Base-by-base conservation (phyloP, 2,888 invertebrate species). In the Leucoptera coffeella region DNA sequence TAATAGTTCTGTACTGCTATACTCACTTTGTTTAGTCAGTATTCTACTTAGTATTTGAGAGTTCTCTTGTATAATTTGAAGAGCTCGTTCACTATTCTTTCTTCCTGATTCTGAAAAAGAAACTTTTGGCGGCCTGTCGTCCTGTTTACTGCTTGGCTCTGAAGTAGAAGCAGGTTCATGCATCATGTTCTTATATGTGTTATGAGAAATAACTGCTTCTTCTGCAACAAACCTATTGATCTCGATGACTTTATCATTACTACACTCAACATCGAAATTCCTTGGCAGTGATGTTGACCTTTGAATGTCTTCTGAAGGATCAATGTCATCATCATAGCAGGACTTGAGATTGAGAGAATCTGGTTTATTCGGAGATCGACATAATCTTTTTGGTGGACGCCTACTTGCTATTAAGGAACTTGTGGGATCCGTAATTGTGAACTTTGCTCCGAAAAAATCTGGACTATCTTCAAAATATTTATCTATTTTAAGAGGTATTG, bases 31-130 rank as follows among this genome's bases (percentile, higher is more conserved):
- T 52, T 78, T 77, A 34, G 77, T 73, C 45, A 87, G 64, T 47
- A 89, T 86, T 51, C 84, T 75, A 43, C 84, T 83, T 25, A 89
- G 60, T 42, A 88, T 86, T 54, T 85, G 78, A 5, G 86, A 86
- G 54, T 90, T 90, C 59, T 88, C 87, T 61, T 85, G 81, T 34
- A 89, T 84, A 32, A 86, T 85, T 54, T 84, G 81, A 36, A 87
- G 56, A 20, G 85, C 86, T 38, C 80, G 69, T 56, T 84, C 82
- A 47, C 80, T 80, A 40, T 79, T 84, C 54, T 80, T 74, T 29
- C 82, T 60, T 0, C 78, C 78, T n/a, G n/a, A n/a, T n/a, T n/a
- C n/a, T n/a, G n/a, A n/a, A n/a, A n/a, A n/a, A n/a, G n/a, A n/a
- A n/a, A n/a, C n/a, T n/a, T n/a, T n/a, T n/a, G n/a, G n/a, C 15